Base-by-base conservation (phyloP, 35 echinoderm and acorn worm genomes). In the Holothuria glaberrima region DNA sequence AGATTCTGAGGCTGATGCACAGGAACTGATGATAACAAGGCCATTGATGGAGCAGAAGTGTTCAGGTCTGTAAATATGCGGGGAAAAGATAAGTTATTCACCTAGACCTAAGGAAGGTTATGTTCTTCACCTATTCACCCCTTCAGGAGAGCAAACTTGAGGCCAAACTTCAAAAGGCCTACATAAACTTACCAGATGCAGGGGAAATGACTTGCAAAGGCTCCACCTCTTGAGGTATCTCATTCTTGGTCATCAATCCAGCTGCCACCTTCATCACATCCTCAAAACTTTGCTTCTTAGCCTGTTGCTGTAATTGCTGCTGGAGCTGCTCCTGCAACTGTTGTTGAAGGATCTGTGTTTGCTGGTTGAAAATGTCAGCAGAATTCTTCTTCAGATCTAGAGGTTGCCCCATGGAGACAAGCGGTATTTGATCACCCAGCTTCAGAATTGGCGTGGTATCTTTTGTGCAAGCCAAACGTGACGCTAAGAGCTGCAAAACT, bases 11-110 rank as follows among this genome's bases (percentile, higher is more conserved):
- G 27, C n/a, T 84, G 80, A 61, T 84, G 54, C n/a, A 84, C 54
- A 16, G 34, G 27, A 25, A 31, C 52, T 62, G 80, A 63, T 84
- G 59, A 63, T 32, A 63, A 59, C 80, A 84, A 63, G 57, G 54
- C 59, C 80, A 61, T 61, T 63, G 59, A 84, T 61, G 80, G 59
- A 36, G 52, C 46, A 30, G 57, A 19, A 30, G 80, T 58, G 33
- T 61, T 84, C 80, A 84, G 52, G 80, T 63, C 80, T 84, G 80
- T 84, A 30, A 63, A 84, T 84, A 84, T 84, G 80, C 20, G 80
- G 80, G 80, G 80, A 84, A 84, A 84, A 68, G 64, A 68, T 68
- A 12, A 68, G 64, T 68, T 68, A 68, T 68, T 54, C n/a, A 68
- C 64, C 64, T 68, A 68, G 64, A 68, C 64, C 64, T 68, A 68